These are phyloP conservation scores for Micrasema longulum DNA, from an alignment of 1,140 invertebrate species.

Conservation along the genomic window DNA sequence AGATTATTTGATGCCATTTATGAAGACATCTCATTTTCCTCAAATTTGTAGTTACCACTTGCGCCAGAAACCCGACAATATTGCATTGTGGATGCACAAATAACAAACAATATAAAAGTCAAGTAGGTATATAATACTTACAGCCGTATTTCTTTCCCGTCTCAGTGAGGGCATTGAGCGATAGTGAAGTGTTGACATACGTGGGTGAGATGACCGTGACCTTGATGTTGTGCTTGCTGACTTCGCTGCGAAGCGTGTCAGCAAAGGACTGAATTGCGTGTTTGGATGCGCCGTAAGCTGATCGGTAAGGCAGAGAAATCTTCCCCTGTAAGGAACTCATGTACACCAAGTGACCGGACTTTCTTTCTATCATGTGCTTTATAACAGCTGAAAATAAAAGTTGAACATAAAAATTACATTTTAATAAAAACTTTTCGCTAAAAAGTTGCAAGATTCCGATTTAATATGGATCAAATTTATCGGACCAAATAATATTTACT, in stretches of 20 bases:
- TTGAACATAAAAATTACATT: no score
- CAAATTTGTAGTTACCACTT: no score
- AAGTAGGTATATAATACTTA: no score
- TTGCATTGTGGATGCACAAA: no score
- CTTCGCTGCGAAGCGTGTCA: conserved; percentile 86
- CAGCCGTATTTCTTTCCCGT: conserved; percentile 81
- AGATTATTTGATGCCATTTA: no score
- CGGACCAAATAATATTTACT: no score
- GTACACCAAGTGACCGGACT: conserved; percentile 86
- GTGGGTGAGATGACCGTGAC: conserved; percentile 89
- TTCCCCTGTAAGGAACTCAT: conserved; percentile 95
- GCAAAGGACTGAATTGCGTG: conserved; percentile 93
- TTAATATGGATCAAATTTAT: no score
- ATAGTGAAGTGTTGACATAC: conserved; percentile 90
- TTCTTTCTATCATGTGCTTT: conserved; percentile 83
- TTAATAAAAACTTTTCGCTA: no score
- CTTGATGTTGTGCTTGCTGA: conserved; percentile 78
- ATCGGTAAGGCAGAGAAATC: conserved; percentile 88
- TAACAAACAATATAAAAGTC: no score
- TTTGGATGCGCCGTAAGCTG: conserved; percentile 93
- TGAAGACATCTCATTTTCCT: no score
- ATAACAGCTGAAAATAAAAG: conserved; percentile 77
- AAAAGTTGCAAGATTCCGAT: no score
- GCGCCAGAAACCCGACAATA: no score
- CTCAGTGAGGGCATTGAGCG: conserved; percentile 87